phyloP scores from a whole-genome alignment of 2,797 vertebrate genomes.

The Gephyroberyx darwinii region DNA sequence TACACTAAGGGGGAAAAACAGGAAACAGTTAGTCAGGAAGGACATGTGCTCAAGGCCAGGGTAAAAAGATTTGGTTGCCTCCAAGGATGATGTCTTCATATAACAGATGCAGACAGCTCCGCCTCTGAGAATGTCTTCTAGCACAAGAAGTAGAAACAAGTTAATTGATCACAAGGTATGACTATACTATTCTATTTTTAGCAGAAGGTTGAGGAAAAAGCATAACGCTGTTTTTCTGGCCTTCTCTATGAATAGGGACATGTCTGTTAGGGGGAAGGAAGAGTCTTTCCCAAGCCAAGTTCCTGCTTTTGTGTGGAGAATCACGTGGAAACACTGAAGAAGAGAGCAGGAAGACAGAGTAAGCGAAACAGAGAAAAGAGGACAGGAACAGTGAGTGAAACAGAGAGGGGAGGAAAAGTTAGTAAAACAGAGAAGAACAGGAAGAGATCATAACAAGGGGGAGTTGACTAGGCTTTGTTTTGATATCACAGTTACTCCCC shows the following conservation, averaged over 20 bases:
- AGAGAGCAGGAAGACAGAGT: constrained; percentile 35
- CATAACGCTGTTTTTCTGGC: constrained; percentile 65
- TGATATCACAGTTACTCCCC: constrained; percentile 19
- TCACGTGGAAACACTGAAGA: constrained; percentile 47
- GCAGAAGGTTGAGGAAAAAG: constrained; percentile 24
- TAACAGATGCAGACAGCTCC: background rate
- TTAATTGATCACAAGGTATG: background rate
- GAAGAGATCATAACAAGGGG: constrained; percentile 21
- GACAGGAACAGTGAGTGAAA: constrained; percentile 31
- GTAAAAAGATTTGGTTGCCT: constrained; percentile 5
- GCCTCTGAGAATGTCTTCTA: background rate
- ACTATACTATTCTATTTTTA: constrained; percentile 7
- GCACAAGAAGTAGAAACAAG: constrained; percentile 5
- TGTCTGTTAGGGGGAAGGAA: constrained; percentile 67
- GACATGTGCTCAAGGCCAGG: constrained; percentile 54
- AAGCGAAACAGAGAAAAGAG: constrained; percentile 23
- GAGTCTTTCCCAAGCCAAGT: constrained; percentile 63
- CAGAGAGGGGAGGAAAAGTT: constrained; percentile 30
- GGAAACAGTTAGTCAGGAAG: constrained; percentile 67
- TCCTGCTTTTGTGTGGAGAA: constrained; percentile 74
- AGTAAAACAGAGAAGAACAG: constrained; percentile 17
- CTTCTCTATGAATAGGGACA: constrained; percentile 69
- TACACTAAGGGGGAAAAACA: constrained; percentile 68
- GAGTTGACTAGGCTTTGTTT: constrained; percentile 11
- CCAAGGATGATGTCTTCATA: constrained; percentile 13